Percentiles rank a stretch among this genome's conserved stretches.
These are phyloP conservation scores for Adelphocoris suturalis DNA, from an alignment of 2,888 invertebrate genomes.

Conservation along the genomic window DNA sequence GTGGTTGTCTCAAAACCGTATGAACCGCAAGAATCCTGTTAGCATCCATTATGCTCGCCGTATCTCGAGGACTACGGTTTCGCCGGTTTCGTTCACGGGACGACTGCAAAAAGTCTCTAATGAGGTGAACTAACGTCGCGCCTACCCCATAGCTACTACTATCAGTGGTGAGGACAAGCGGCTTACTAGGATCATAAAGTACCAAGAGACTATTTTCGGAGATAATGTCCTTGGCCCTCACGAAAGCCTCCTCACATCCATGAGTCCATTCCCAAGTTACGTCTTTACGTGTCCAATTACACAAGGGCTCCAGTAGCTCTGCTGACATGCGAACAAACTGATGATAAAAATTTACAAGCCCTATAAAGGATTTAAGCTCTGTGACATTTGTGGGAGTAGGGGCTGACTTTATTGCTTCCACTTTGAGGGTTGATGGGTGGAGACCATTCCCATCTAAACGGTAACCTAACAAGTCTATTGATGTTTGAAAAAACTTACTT, in stretches of 20 bases:
- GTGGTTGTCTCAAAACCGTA: too few relatives aligned
- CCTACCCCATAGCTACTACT: conserved; percentile 58
- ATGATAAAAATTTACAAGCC: conserved; percentile 21
- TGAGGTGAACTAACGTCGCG: conserved; percentile 1
- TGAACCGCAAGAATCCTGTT: too few relatives aligned
- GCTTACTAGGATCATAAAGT: conserved; percentile 16
- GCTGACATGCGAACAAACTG: conserved; percentile 21
- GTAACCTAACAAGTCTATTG: conserved; percentile 13
- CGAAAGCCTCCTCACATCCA: conserved; percentile 32
- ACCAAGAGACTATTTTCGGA: conserved; percentile 48
- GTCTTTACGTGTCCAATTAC: conserved; percentile 22
- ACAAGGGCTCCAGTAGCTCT: conserved; percentile 41
- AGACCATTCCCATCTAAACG: neutral
- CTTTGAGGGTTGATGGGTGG: neutral
- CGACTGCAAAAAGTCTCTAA: too few relatives aligned
- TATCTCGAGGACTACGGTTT: too few relatives aligned
- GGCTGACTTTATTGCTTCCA: conserved; percentile 2
- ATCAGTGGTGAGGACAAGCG: conserved; percentile 33
- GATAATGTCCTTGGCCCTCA: neutral
- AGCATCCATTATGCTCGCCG: too few relatives aligned
- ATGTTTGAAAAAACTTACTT: neutral
- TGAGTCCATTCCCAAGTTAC: conserved; percentile 21
- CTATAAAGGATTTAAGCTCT: conserved; percentile 53
- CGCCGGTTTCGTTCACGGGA: too few relatives aligned
- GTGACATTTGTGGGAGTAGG: conserved; percentile 48